Evolutionary conservation across 2,888 invertebrate species (phyloP).

Genomic region (Schrankia costaestrigalis): DNA sequence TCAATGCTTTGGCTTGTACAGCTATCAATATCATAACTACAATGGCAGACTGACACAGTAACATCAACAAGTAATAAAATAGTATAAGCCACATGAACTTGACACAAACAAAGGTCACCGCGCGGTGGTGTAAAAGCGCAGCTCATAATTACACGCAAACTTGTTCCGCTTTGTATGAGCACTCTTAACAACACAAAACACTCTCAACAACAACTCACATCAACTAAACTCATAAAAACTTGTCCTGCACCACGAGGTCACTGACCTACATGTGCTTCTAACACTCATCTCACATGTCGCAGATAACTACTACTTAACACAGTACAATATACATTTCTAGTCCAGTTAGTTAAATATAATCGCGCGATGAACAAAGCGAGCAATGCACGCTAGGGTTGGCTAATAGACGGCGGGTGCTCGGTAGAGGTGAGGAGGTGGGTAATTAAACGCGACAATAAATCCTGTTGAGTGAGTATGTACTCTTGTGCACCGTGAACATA

Average conservation of each 20-base stretch:
- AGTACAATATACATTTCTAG: slow-evolving; percentile 22
- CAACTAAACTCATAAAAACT: slow-evolving; percentile 37
- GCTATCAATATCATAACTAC: too few species aligned
- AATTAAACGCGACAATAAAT: slow-evolving; percentile 43
- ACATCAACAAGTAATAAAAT: too few species aligned
- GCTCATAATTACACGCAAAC: too few species aligned
- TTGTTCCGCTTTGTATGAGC: too few species aligned
- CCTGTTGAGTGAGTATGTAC: slow-evolving; percentile 17
- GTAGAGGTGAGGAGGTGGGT: slow-evolving; percentile 16
- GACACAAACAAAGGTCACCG: too few species aligned
- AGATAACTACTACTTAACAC: too few species aligned
- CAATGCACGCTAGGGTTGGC: slow-evolving; percentile 10
- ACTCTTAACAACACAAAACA: slow-evolving; percentile 20
- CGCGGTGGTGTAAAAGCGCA: too few species aligned
- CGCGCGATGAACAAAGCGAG: slow-evolving; percentile 14
- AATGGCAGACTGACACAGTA: too few species aligned
- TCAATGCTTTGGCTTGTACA: too few species aligned
- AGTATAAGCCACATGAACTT: too few species aligned
- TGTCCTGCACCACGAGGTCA: slow-evolving; percentile 11
- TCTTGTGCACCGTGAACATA: slow-evolving; percentile 7
- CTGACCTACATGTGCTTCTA: slow-evolving; percentile 21
- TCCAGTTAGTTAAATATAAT: slow-evolving; percentile 18
- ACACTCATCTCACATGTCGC: slow-evolving; percentile 28
- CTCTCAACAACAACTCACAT: slow-evolving; percentile 27
- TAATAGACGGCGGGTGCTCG: slow-evolving; percentile 6